A percentile compares a stretch with the other conserved stretches of the same genome.
phyloP scores from a whole-genome alignment of 2,888 invertebrate species.

The Atrina japonica region DNA sequence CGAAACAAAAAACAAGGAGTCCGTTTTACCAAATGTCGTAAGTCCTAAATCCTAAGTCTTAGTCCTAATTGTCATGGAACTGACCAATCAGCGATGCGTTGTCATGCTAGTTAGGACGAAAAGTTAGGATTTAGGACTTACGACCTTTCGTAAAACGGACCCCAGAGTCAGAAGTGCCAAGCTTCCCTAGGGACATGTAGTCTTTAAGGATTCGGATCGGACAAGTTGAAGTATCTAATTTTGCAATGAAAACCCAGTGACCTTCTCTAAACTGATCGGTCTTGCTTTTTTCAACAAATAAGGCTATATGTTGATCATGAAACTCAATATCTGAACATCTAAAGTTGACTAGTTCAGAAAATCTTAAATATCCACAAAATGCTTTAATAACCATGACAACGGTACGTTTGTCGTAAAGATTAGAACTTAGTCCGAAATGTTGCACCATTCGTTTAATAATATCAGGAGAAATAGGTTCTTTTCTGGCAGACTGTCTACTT shows the following conservation, averaged over 20 bases:
- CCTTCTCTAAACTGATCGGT: constrained; percentile 11
- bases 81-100: no score
- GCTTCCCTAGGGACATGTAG: constrained; percentile 5
- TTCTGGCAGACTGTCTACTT: constrained; percentile 2
- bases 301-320: constrained; percentile 6
- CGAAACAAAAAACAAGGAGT: constrained; percentile 1
- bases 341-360: constrained; percentile 6
- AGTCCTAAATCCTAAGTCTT: no score
- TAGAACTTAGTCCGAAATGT: neutral
- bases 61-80: no score
- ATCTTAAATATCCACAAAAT: neutral
- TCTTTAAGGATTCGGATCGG: constrained; percentile 3
- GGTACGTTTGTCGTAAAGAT: neutral
- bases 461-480: constrained; percentile 22
- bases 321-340: constrained; percentile 10
- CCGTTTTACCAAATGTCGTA: no score
- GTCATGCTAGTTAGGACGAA: no score
- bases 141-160: no score
- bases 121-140: no score
- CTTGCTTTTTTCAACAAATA: constrained; percentile 14
- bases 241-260: neutral
- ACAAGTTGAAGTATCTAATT: neutral
- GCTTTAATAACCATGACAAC: neutral
- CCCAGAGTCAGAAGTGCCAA: neutral
- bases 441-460: neutral